Conservation (phyloP, 2,797 vertebrate genomes). For the Microctenopoma steveboyesi region DNA sequence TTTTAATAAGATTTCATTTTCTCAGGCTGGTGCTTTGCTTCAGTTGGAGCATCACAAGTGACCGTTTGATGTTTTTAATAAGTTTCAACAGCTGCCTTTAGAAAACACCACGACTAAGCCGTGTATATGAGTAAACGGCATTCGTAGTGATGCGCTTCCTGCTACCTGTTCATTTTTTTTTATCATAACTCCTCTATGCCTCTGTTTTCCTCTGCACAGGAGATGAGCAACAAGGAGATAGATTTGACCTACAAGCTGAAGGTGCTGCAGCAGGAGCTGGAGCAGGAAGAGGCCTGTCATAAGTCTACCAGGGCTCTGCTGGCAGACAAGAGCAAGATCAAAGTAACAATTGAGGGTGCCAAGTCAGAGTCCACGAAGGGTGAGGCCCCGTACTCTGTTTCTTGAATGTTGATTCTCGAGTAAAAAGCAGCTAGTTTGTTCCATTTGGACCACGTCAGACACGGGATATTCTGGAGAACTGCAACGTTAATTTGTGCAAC, state of each 20-base stretch:
- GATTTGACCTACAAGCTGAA: slow-evolving; percentile 98
- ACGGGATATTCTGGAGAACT: background rate
- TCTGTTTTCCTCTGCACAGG: slow-evolving; percentile 76
- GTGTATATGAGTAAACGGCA: too few relatives aligned
- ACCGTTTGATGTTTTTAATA: too few relatives aligned
- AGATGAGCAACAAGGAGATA: slow-evolving; percentile 98
- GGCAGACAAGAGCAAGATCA: slow-evolving; percentile 98
- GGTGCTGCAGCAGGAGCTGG: slow-evolving; percentile 94
- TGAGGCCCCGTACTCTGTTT: slow-evolving; percentile 53
- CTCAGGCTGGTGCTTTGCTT: background rate
- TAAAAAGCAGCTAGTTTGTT: background rate
- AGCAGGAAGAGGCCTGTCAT: slow-evolving; percentile 95
- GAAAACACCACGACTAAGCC: too few relatives aligned
- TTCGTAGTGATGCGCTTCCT: too few relatives aligned
- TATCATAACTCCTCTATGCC: background rate
- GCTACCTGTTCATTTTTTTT: background rate
- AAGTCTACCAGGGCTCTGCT: slow-evolving; percentile 93
- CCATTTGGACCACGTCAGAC: background rate
- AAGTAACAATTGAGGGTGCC: slow-evolving; percentile 96
- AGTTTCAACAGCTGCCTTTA: too few relatives aligned
- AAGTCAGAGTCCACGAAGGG: slow-evolving; percentile 98
- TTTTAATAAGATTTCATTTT: background rate
- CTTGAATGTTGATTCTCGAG: background rate
- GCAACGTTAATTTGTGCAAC: background rate
- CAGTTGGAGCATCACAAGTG: background rate